A percentile compares a stretch with the other conserved stretches of the same genome.
These are phyloP conservation scores for Microplitis demolitor DNA, from an alignment of 1,140 invertebrate species.

Conservation along the genomic window DNA sequence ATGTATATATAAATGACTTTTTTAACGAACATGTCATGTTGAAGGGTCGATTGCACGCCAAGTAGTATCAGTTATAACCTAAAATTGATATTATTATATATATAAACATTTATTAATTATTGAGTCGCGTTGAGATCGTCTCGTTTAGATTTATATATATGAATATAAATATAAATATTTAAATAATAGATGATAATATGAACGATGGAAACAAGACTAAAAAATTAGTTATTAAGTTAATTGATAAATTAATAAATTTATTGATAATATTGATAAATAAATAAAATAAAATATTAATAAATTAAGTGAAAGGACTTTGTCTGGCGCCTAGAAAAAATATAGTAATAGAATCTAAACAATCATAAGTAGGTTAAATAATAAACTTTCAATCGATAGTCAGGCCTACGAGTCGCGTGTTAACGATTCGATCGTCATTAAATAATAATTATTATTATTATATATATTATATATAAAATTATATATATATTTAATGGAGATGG, in stretches of 20 bases:
- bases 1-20: neutral
- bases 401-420: neutral
- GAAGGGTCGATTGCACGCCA: neutral
- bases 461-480: no score
- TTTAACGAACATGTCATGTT: neutral
- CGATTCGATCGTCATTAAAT: neutral
- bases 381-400: neutral
- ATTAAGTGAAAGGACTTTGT: neutral
- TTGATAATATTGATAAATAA: neutral
- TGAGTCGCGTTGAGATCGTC: neutral
- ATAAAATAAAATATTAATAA: neutral
- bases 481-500: neutral
- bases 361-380: neutral
- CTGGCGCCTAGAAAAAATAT: neutral
- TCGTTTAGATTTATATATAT: neutral
- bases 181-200: neutral
- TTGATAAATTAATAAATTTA: neutral
- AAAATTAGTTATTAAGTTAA: slow-evolving; percentile 22
- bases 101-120: neutral
- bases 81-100: no score
- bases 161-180: neutral
- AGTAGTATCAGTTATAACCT: neutral
- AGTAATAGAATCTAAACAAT: slow-evolving; percentile 4
- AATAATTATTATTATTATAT: neutral
- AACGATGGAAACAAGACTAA: slow-evolving; percentile 17